Conservation (phyloP, 2,797 vertebrate genomes). For the Bucorvus abyssinicus region DNA sequence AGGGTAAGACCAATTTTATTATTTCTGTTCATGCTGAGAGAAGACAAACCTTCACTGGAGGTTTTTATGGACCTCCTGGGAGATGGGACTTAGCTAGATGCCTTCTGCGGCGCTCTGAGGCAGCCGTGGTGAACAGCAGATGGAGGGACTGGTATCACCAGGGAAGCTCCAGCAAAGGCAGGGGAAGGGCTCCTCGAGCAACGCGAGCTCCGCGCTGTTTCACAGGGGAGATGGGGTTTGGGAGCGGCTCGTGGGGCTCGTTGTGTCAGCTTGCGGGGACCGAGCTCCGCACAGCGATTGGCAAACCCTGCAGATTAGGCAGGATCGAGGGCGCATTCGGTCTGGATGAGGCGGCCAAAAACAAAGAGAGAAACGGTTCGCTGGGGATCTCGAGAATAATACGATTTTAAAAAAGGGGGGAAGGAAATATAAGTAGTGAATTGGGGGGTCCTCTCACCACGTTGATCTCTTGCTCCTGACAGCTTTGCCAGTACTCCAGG, state of each 20-base stretch:
- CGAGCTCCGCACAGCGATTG: background rate
- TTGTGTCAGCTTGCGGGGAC: fast-evolving
- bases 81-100: background rate
- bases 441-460: background rate
- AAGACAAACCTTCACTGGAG: background rate
- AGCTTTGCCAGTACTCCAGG: background rate
- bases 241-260: background rate
- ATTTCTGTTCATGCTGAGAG: fast-evolving
- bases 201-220: fast-evolving
- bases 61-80: background rate
- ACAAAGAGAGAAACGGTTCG: background rate
- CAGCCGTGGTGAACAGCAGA: fast-evolving
- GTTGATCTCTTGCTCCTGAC: fast-evolving
- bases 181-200: fast-evolving
- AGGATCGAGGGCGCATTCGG: fast-evolving
- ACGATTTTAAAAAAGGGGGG: fast-evolving
- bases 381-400: background rate
- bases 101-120: background rate
- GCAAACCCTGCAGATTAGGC: fast-evolving
- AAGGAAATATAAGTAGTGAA: fast-evolving
- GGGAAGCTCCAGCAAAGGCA: background rate
- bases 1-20: background rate
- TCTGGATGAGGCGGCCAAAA: background rate
- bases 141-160: fast-evolving
- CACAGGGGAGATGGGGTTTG: background rate